These are phyloP conservation scores for Pseudomugil gertrudae DNA, from an alignment of 2,797 vertebrate species.

Conservation along the genomic window DNA sequence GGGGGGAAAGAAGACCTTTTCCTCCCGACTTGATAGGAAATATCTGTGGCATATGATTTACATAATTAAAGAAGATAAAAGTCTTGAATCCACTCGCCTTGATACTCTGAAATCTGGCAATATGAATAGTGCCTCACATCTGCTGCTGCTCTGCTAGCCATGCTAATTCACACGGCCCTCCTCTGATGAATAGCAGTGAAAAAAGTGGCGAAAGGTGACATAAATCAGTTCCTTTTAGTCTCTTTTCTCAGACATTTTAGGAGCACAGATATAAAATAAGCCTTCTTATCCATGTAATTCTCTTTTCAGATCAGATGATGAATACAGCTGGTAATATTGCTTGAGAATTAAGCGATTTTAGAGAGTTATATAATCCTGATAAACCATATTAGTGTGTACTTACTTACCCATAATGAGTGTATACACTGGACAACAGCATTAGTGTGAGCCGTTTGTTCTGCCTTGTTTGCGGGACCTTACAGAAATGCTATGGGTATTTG, in stretches of 20 bases:
- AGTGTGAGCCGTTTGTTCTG: not conserved
- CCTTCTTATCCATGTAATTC: slow-evolving; percentile 39
- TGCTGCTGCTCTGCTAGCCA: slow-evolving; percentile 70
- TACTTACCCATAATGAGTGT: not conserved
- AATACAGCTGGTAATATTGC: slow-evolving; percentile 8
- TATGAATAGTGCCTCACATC: slow-evolving; percentile 63
- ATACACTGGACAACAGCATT: not conserved
- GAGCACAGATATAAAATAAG: slow-evolving; percentile 44
- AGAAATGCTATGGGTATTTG: not conserved
- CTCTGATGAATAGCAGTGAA: slow-evolving; percentile 68
- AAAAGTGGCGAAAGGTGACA: slow-evolving; percentile 51
- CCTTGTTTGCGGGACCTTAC: not conserved
- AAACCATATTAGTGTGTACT: not conserved
- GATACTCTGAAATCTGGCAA: slow-evolving; percentile 61
- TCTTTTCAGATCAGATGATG: slow-evolving; percentile 53
- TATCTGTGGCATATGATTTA: slow-evolving; percentile 77
- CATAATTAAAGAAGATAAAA: slow-evolving; percentile 83
- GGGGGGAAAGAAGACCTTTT: slow-evolving; percentile 44
- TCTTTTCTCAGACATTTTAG: slow-evolving; percentile 49
- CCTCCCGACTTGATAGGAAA: slow-evolving; percentile 66
- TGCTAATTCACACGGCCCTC: slow-evolving; percentile 65
- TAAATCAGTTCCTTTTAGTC: slow-evolving; percentile 58
- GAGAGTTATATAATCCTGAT: slow-evolving; percentile 13
- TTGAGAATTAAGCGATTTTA: slow-evolving; percentile 37
- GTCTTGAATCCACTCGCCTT: slow-evolving; percentile 70